phyloP scores from a whole-genome alignment of 2,888 invertebrate species.

The Dastarcus helophoroides region DNA sequence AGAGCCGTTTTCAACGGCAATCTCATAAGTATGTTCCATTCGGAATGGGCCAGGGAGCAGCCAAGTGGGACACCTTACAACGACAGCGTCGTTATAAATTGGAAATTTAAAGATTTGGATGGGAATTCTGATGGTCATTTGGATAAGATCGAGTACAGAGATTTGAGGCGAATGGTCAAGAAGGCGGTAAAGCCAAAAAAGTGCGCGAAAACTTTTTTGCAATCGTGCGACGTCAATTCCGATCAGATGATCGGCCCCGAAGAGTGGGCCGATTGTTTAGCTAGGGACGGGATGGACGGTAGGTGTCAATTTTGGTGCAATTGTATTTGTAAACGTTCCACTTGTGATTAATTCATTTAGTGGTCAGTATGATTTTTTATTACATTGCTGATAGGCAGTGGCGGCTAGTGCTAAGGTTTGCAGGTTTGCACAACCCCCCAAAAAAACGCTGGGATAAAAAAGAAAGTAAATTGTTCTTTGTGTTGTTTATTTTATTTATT shows the following conservation, averaged over 20 bases:
- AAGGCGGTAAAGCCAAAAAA: slow-evolving; percentile 81
- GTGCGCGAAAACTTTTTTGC: slow-evolving; percentile 80
- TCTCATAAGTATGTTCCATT: slow-evolving; percentile 72
- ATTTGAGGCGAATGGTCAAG: slow-evolving; percentile 64
- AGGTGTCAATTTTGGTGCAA: slow-evolving; percentile 40
- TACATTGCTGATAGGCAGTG: not conserved
- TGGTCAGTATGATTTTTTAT: no score
- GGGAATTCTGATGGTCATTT: slow-evolving; percentile 64
- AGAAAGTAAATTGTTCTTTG: no score
- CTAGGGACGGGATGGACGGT: slow-evolving; percentile 72
- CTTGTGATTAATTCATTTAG: slow-evolving; percentile 8
- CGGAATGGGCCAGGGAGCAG: slow-evolving; percentile 53
- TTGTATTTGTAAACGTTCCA: slow-evolving; percentile 9
- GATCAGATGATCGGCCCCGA: slow-evolving; percentile 65
- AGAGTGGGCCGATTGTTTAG: slow-evolving; percentile 83
- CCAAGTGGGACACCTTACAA: slow-evolving; percentile 28
- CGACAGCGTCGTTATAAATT: slow-evolving; percentile 55
- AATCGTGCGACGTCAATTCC: slow-evolving; percentile 74
- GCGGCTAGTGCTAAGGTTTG: no score
- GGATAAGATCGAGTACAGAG: slow-evolving; percentile 72
- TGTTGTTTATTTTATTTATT: no score
- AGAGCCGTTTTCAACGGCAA: slow-evolving; percentile 68
- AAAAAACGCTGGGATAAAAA: no score
- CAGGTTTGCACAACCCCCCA: no score
- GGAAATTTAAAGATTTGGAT: slow-evolving; percentile 86